Evolutionary conservation across 2,113 vertebrate genomes (phyloP).

Genomic region (Semnornis frantzii): DNA sequence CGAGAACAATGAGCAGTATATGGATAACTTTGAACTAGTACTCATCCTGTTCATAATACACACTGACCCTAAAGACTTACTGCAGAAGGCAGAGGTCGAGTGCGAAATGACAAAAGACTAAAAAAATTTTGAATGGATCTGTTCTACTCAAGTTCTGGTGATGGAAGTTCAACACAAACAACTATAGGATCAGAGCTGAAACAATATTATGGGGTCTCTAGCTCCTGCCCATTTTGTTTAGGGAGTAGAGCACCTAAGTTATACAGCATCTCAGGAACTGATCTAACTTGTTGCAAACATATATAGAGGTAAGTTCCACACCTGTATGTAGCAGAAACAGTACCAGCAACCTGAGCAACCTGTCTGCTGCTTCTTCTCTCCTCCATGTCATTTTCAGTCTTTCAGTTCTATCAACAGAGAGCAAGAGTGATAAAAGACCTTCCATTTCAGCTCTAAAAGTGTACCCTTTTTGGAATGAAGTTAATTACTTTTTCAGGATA

Average conservation of each 20-base stretch:
- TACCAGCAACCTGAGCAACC: not conserved
- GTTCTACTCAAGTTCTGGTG: not conserved
- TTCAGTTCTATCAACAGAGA: not conserved
- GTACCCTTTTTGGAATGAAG: not conserved
- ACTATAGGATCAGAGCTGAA: not conserved
- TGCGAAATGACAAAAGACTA: not conserved
- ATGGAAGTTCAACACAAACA: not conserved
- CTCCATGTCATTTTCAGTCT: not conserved
- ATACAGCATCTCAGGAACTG: not conserved
- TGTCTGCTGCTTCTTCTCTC: not conserved
- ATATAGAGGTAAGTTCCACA: not conserved
- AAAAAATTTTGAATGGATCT: not conserved
- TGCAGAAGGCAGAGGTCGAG: not conserved
- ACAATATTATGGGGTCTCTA: not conserved
- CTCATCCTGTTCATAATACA: not conserved
- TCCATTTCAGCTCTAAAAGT: not conserved
- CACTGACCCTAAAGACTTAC: accelerated
- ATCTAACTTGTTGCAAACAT: not conserved
- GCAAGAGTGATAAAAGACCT: not conserved
- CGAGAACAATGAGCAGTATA: not conserved
- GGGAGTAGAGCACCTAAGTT: not conserved
- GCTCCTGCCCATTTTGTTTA: not conserved
- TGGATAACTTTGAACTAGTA: not conserved
- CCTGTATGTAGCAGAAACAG: accelerated
- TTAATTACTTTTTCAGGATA: not conserved